Base-by-base conservation (phyloP, 2,888 invertebrate species). In the Ceramica pisi region DNA sequence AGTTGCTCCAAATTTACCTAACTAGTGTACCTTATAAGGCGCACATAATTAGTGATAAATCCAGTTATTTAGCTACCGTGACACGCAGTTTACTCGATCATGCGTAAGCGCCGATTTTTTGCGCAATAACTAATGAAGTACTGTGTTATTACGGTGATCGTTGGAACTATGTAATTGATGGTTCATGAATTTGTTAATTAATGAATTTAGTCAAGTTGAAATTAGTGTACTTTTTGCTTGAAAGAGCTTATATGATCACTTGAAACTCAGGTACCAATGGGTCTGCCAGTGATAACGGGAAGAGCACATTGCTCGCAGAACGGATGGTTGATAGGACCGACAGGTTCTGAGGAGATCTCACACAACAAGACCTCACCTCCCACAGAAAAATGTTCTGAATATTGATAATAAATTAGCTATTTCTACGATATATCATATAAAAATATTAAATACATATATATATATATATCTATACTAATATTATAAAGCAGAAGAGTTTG, bases 41-140 rank as follows among this genome's bases (percentile, higher is more conserved):
- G 55, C 59, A 57, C 63, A 65, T 79, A 79, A 81, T 82, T 76
- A 72, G 51, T 59, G 55, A 67, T 71, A 78, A 81, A 73, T 73
- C 81, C 76, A 72, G 81, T 82, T 79, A 79, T 82, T 78, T 69
- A 35, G 63, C 59, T 80, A 68, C 57, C 70, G 53, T 46, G 72
- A 56, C 79, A 82, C 59, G 79, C 66, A 67, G 61, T 77, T 67
- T 61, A 73, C 68, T 48, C 57, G 56, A 82, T 64, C 76, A 70
- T 72, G 76, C 72, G 76, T 72, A 71, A 51, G 61, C 70, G 60
- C 26, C 12, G 61, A 68, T 66, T 76, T 81, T 72, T 82, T 81
- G 63, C 44, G 56, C 50, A 69, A 66, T 31, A 46, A 38, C 19
- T 46, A 35, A 69, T 57, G 23, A 46, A 38, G 26, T 46, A 41